Percentiles rank a stretch among this genome's conserved stretches.
phyloP scores from a whole-genome alignment of 1,140 invertebrate species.

The Paraescarpia echinospica region DNA sequence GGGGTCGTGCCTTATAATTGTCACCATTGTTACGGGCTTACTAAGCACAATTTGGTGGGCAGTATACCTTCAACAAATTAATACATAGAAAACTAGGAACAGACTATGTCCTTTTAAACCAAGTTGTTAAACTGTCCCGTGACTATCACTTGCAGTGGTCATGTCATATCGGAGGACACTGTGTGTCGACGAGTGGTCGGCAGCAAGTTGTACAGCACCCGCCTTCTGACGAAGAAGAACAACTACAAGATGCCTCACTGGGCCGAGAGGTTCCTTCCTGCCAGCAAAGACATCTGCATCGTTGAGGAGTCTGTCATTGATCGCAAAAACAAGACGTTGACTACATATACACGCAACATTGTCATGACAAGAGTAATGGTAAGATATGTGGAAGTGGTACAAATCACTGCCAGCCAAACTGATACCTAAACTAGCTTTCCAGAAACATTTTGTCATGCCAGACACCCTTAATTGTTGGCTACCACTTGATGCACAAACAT shows the following conservation, averaged over 20 bases:
- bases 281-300: conserved; percentile 70
- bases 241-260: conserved; percentile 77
- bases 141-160: conserved; percentile 65
- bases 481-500: neutral
- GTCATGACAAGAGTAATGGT: conserved; percentile 87
- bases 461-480: neutral
- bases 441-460: neutral
- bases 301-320: conserved; percentile 91
- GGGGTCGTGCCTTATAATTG: too few relatives aligned
- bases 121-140: neutral
- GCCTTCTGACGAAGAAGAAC: conserved; percentile 89
- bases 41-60: too few relatives aligned
- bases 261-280: conserved; percentile 83
- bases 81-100: too few relatives aligned
- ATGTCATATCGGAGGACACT: conserved; percentile 92
- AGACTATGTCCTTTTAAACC: too few relatives aligned
- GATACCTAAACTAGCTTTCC: neutral
- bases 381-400: conserved; percentile 32
- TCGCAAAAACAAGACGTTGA: conserved; percentile 74
- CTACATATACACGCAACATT: conserved; percentile 86
- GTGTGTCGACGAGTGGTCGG: conserved; percentile 71
- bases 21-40: too few relatives aligned
- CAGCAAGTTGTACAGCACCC: conserved; percentile 78
- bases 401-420: neutral
- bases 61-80: too few relatives aligned